Percentiles rank a stretch among this genome's conserved stretches.
Evolutionary conservation across 2,888 invertebrate genomes (phyloP).

Genomic region (Ceraclea dissimilis): DNA sequence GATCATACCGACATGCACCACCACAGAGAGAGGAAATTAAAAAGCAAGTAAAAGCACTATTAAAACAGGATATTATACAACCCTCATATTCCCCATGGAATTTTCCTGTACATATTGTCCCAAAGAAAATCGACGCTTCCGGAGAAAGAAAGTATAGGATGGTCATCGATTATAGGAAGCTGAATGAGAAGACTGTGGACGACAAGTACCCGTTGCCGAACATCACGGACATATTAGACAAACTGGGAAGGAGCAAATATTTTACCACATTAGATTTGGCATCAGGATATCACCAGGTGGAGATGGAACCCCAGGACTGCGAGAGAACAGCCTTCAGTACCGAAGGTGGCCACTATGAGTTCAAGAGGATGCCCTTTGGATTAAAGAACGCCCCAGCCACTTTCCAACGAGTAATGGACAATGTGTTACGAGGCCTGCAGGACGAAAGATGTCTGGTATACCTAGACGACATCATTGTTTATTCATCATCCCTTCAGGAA

Average conservation of each 20-base stretch:
- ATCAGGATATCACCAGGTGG: constrained; percentile 2
- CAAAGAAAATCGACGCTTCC: constrained; percentile 30
- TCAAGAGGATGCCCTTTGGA: constrained; percentile 1
- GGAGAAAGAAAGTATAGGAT: constrained; percentile 29
- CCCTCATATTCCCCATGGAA: constrained; percentile 22
- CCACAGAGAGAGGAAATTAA: constrained; percentile 28
- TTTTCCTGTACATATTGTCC: constrained; percentile 28
- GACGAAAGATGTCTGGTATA: not conserved
- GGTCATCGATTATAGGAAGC: constrained; percentile 32
- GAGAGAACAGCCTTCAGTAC: not conserved
- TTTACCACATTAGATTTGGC: constrained; percentile 20
- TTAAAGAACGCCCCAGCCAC: not conserved
- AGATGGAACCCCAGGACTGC: not conserved
- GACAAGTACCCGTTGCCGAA: constrained; percentile 28
- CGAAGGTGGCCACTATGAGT: not conserved
- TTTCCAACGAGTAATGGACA: constrained; percentile 1
- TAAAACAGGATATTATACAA: constrained; percentile 23
- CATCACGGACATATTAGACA: constrained; percentile 20
- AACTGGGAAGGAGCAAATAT: constrained; percentile 14
- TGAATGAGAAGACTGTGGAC: constrained; percentile 32
- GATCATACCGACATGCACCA: constrained; percentile 28
- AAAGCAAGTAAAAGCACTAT: constrained; percentile 28
- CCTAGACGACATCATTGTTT: not conserved
- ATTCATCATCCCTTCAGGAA: too few species aligned
- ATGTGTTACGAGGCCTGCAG: not conserved